phyloP scores from a whole-genome alignment of 2,888 invertebrate species.

The Calliscelio sp. region DNA sequence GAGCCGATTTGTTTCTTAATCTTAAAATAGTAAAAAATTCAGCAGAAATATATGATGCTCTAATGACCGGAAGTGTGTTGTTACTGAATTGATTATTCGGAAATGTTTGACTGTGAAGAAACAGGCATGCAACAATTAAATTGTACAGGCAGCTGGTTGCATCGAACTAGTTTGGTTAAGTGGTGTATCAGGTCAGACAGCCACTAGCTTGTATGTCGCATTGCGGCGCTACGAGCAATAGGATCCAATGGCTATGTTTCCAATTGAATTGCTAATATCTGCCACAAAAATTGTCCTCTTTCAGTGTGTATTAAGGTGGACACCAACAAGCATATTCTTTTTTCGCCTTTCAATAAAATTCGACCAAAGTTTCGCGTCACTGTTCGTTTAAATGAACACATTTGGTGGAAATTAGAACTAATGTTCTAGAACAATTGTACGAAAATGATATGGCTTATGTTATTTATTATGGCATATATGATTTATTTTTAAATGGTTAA shows the following conservation, averaged over 20 bases:
- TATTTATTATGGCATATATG: too few relatives aligned
- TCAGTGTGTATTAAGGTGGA: conserved; percentile 41
- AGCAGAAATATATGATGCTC: too few relatives aligned
- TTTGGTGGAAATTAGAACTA: too few relatives aligned
- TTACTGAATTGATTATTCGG: conserved; percentile 13
- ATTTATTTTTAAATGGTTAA: too few relatives aligned
- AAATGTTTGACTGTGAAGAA: conserved; percentile 5
- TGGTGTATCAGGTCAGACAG: conserved; percentile 77
- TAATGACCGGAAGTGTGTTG: not conserved
- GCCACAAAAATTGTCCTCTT: conserved; percentile 54
- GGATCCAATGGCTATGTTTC: conserved; percentile 76
- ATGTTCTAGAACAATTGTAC: too few relatives aligned
- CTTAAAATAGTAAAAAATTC: too few relatives aligned
- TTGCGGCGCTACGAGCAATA: conserved; percentile 83
- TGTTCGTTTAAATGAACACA: too few relatives aligned
- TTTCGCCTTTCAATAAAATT: not conserved
- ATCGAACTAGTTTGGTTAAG: conserved; percentile 72
- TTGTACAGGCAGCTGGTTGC: conserved; percentile 56
- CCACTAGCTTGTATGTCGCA: conserved; percentile 82
- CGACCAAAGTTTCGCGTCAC: too few relatives aligned
- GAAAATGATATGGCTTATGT: too few relatives aligned
- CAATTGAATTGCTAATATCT: conserved; percentile 60
- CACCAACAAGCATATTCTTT: conserved; percentile 21
- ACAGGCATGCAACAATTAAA: conserved; percentile 69
- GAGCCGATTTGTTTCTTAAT: too few relatives aligned